Evolutionary conservation across 2,113 vertebrate genomes (phyloP), one percentile per base, ranked within the genome.

Genomic region (Prunella himalayana): DNA sequence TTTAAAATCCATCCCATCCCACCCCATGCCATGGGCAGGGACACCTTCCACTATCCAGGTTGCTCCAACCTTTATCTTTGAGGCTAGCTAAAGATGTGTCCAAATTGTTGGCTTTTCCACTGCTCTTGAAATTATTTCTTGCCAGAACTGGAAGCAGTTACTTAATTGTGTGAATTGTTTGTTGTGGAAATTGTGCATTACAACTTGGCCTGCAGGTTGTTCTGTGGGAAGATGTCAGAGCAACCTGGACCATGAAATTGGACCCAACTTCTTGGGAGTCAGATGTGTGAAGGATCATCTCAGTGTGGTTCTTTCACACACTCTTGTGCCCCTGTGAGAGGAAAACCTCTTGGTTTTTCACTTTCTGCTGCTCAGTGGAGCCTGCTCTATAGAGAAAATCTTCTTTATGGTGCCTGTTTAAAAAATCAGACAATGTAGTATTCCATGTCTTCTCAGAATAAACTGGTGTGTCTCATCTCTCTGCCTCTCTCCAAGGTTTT

Each of bases 251-350:
- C 7, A 0, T 33, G 76, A 54, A 22, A 9, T 3, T 82, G 44
- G 44, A 33, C 14, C 17, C n/a, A 64, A 0, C 19, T 45, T 31
- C 30, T 54, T 25, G 53, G 7, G 18, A 39, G 44, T 60, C 47
- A 39, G 7, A 4, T 20, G 28, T n/a, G 54, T 31, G 42, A 50
- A 66, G 45, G 19, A 25, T 57, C 21, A 30, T 64, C 33, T 79
- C 13, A 7, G 0, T 3, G 3, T 22, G 25, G 9, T 42, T 63
- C 15, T 53, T 70, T 28, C 12, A 37, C 33, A 11, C 3, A 0
- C 13, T 42, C 21, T 15, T 42, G 25, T 41, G 45, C 13, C 9
- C 0, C 37, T 33, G 22, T 5, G 21, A 70, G 63, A 56, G 30
- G 45, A 53, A 27, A 42, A 20, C 11, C 37, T 41, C n/a, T 24